A percentile compares a stretch with the other conserved stretches of the same genome.
phyloP scores from a whole-genome alignment of 2,797 vertebrate species.

The Cynodonichthys magdalenae region DNA sequence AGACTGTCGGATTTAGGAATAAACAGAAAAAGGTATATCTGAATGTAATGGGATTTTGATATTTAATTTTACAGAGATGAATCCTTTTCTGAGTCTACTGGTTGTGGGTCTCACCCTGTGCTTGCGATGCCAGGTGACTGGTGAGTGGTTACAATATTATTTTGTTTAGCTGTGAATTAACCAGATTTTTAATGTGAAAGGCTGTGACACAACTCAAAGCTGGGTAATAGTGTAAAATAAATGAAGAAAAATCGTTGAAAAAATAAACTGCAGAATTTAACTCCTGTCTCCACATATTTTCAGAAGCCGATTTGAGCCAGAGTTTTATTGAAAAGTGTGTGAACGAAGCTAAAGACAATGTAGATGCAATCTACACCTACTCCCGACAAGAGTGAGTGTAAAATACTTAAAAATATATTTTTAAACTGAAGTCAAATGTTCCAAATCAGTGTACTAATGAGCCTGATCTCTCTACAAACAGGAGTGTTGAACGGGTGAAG shows the following conservation, averaged over 20 bases:
- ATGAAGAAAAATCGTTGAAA: no score
- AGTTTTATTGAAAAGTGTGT: slow-evolving; percentile 58
- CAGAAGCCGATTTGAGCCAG: slow-evolving; percentile 34
- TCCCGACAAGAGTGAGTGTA: slow-evolving; percentile 76
- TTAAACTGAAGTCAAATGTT: no score
- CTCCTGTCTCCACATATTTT: background rate
- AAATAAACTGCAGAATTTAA: no score
- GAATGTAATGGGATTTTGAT: no score
- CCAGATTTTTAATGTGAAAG: no score
- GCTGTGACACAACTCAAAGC: no score
- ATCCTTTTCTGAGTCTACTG: slow-evolving; percentile 38
- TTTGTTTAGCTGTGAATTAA: no score
- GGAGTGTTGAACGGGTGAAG: slow-evolving; percentile 57
- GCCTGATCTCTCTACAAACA: background rate
- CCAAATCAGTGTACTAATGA: background rate
- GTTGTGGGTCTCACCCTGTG: slow-evolving; percentile 33
- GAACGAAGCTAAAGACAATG: slow-evolving; percentile 70
- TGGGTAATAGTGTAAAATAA: no score
- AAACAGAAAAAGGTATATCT: no score
- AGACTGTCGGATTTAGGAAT: no score
- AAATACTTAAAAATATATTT: background rate
- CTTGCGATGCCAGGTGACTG: slow-evolving; percentile 30
- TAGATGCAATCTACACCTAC: slow-evolving; percentile 81
- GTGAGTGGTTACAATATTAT: slow-evolving; percentile 32
- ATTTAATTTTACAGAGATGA: slow-evolving; percentile 43